These are phyloP conservation scores for Sarcophaga bullata DNA, from an alignment of 1,140 invertebrate species.

Conservation along the genomic window DNA sequence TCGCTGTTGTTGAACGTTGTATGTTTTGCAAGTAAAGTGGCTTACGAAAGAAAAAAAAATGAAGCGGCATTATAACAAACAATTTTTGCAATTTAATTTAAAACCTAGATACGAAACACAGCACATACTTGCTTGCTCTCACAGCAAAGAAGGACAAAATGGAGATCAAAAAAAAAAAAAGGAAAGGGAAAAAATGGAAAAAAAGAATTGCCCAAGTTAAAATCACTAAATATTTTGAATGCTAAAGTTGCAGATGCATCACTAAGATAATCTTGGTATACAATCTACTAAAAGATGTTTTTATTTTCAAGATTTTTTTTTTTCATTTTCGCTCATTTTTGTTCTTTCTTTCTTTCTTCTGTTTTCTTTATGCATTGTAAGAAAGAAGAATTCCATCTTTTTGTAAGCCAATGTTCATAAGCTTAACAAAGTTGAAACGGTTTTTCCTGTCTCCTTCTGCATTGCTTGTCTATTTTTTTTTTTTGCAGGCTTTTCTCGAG, in stretches of 20 bases:
- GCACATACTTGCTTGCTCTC: background rate
- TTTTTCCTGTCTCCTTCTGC: background rate
- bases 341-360: background rate
- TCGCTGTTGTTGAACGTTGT: background rate
- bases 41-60: conserved; percentile 31
- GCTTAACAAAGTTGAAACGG: conserved; percentile 13
- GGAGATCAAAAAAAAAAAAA: background rate
- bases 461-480: background rate
- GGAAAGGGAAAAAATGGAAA: background rate
- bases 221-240: conserved; percentile 36
- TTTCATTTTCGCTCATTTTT: too few relatives aligned
- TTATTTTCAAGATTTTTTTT: background rate
- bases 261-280: conserved; percentile 11
- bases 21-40: background rate
- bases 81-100: conserved; percentile 37
- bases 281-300: conserved; percentile 24
- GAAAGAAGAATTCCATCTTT: background rate
- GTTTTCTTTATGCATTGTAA: background rate
- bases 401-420: background rate
- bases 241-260: conserved; percentile 28
- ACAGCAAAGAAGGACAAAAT: background rate
- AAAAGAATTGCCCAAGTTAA: background rate
- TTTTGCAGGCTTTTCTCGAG: background rate
- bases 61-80: conserved; percentile 27
- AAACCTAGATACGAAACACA: conserved; percentile 17